phyloP scores from a whole-genome alignment of 2,888 invertebrate species.

The Eupithecia centaureata region DNA sequence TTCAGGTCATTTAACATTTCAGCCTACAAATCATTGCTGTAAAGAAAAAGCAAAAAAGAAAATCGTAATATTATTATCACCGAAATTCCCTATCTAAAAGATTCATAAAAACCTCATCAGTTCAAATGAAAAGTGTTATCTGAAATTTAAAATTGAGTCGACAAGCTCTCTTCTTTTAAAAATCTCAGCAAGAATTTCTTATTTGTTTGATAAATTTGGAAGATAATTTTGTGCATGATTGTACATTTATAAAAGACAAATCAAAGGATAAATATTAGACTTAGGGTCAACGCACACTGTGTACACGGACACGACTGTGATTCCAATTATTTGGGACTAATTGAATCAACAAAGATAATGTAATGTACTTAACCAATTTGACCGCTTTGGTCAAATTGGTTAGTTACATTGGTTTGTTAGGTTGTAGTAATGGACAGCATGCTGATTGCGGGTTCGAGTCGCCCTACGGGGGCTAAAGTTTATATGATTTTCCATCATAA shows the following conservation, averaged over 20 bases:
- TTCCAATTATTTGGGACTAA: background rate
- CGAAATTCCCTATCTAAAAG: conserved; percentile 15
- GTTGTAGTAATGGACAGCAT: background rate
- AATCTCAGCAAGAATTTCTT: conserved; percentile 1
- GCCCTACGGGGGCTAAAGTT: background rate
- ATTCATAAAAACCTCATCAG: conserved; percentile 27
- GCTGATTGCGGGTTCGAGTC: background rate
- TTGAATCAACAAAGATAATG: conserved; percentile 3
- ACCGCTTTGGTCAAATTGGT: too few species aligned
- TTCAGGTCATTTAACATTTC: background rate
- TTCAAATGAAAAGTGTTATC: conserved; percentile 25
- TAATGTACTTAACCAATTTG: background rate
- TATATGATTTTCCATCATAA: background rate
- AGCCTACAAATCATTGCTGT: background rate
- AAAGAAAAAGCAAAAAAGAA: background rate
- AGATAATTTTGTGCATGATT: conserved; percentile 24
- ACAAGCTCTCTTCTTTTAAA: conserved; percentile 12
- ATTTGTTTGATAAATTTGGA: conserved; percentile 19
- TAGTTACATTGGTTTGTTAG: too few species aligned
- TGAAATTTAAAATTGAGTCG: conserved; percentile 13
- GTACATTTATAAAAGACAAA: conserved; percentile 15
- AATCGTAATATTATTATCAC: conserved; percentile 1
- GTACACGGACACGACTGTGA: background rate
- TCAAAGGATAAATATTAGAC: background rate
- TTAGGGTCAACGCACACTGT: background rate